Evolutionary conservation across 2,113 vertebrate species (phyloP), one percentile per base, ranked within the genome.

Genomic region (Platichthys stellatus): DNA sequence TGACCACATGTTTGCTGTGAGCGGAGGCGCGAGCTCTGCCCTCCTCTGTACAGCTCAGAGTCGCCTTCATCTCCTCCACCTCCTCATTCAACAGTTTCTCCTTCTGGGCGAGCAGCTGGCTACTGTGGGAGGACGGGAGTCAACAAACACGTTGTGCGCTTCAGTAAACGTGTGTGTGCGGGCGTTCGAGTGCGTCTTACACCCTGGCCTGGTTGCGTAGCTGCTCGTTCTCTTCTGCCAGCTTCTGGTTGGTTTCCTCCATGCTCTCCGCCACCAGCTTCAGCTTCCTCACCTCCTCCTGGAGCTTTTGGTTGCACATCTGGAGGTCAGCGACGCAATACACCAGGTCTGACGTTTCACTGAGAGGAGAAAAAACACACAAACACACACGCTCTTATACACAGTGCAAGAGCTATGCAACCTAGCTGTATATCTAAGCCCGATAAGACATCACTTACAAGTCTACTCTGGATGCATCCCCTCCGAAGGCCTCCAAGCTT

Each of bases 31-130:
- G 86, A 57, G 93, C 92, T 23, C 91, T 93, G 66, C 85, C 90
- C 78, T 97, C 95, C 88, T 99, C 95, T 0, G 92, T 94, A 15
- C 90, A 76, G 57, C 72, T 94, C 81, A 97, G 67, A 15, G 81
- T 94, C 28, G 57, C 88, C 92, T 97, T 98, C 90, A 95, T 93
- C 86, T 98, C 97, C 88, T 98, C 97, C 68, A 98, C 92, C 47
- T 98, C 97, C 45, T 97, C 96, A 81, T 97, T 96, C 76, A 98
- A 86, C 40, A 95, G 90, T 84, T 94, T 96, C 83, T 93, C 94
- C 86, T 93, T 96, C 86, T 90, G 89, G 20, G 95, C 83, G 45
- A 95, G 92, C 80, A 96, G 95, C 79, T 96, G 96, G 74, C 93
- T 93, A 56, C 97, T 99, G 88, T 23, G 3, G 0, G 23, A 61